Evolutionary conservation across 2,113 vertebrate genomes (phyloP).

Genomic region (Gopherus flavomarginatus): DNA sequence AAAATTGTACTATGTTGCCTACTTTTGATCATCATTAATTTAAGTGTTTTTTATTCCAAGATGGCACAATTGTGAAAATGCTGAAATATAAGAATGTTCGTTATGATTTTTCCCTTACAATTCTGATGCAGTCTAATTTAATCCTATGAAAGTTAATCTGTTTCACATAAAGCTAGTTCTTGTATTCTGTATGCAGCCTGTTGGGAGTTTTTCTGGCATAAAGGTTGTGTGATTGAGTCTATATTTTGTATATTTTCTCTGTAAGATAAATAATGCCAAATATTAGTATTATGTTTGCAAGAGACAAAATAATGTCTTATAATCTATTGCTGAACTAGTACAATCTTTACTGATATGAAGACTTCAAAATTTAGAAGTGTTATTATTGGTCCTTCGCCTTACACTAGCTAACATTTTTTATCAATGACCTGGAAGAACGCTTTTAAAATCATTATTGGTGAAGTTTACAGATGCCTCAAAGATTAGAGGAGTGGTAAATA

Average conservation of each 20-base stretch:
- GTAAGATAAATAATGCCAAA: neutral
- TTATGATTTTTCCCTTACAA: neutral
- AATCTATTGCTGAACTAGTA: neutral
- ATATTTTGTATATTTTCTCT: neutral
- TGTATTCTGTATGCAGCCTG: neutral
- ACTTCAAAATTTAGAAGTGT: neutral
- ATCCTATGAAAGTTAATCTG: neutral
- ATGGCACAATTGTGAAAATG: neutral
- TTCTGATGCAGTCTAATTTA: slow-evolving; percentile 36
- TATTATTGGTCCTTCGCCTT: neutral
- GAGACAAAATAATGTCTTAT: neutral
- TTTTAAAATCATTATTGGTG: neutral
- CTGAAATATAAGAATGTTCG: neutral
- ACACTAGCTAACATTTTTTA: neutral
- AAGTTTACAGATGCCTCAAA: neutral
- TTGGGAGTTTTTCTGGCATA: neutral
- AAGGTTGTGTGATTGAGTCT: neutral
- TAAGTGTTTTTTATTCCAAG: neutral
- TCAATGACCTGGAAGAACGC: neutral
- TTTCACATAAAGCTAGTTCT: neutral
- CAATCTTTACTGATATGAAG: neutral
- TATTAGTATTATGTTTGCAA: neutral
- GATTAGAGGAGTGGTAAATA: neutral
- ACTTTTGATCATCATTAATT: neutral
- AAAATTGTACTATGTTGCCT: slow-evolving; percentile 27